Evolutionary conservation across 2,888 invertebrate genomes (phyloP), one percentile per base, ranked within the genome.

Genomic region (Cantharis lateralis): DNA sequence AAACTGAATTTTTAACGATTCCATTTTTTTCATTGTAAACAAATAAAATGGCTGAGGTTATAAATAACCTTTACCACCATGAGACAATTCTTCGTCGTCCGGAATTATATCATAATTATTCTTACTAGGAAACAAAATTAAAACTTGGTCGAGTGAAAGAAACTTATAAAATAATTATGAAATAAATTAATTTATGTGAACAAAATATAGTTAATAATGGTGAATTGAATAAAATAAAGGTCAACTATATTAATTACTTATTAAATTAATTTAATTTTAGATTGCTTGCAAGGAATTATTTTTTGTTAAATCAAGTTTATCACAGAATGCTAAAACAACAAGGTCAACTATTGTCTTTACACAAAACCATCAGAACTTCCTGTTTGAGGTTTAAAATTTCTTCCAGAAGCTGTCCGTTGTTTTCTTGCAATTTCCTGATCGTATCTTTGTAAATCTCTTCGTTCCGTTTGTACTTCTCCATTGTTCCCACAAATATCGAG

Each of bases 401-500:
- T 15, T 74, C 68, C 13, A 80, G 62, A 15, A 80, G 48, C 16
- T 78, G 69, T 10, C 76, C 64, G 62, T 79, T 80, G 61, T 80
- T 80, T 10, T 76, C 72, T 16, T 80, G 79, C 62, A 80, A 68
- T 70, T 80, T 76, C n/a, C 68, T 62, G 15, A 80, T 80, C 0
- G 78, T 80, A 13, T 80, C 78, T 28, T 78, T 71, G 26, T 80
- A 80, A 69, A 76, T 63, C 15, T 48, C 75, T 62, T 78, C 78
- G 18, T 80, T 78, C 13, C 28, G 69, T 68, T 77, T 80, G 20
- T 78, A 80, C 66, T 75, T 78, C 7, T 70, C 64, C 11, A 80
- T 16, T 5, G 66, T 15, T 10, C 72, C 74, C 16, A 69, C 71
- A 2, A 68, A 18, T n/a, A 64, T 20, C 2, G 15, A 20, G 62